Evolutionary conservation across 2,113 vertebrate genomes (phyloP).

Genomic region (Protobothrops mucrosquamatus): DNA sequence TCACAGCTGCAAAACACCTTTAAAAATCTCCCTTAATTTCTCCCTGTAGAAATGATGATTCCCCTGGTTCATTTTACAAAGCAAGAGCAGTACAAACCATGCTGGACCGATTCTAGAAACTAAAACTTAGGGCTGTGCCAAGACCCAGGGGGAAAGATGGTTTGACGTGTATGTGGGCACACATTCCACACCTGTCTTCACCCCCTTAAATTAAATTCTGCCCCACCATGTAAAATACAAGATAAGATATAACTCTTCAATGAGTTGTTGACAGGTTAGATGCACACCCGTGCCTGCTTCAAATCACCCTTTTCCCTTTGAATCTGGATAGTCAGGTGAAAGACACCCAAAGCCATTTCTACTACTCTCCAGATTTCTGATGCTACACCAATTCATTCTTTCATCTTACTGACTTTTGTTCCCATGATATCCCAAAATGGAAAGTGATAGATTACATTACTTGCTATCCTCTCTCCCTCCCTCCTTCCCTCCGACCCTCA

Average conservation of each 20-base stretch:
- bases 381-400: background rate
- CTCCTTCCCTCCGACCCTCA: background rate
- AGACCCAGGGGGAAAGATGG: background rate
- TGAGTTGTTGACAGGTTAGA: background rate
- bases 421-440: background rate
- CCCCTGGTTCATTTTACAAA: background rate
- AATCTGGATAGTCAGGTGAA: background rate
- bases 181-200: background rate
- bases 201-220: background rate
- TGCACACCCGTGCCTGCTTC: background rate
- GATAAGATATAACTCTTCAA: background rate
- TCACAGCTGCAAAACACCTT: slow-evolving; percentile 1
- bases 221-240: background rate
- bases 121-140: background rate
- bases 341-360: background rate
- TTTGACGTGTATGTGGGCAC: background rate
- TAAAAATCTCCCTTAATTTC: background rate
- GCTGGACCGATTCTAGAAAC: background rate
- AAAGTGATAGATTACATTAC: background rate
- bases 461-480: background rate
- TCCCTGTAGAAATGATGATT: background rate
- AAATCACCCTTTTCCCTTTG: background rate
- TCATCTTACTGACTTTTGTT: background rate
- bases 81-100: background rate
- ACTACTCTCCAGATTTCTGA: background rate